phyloP scores from a whole-genome alignment of 2,113 vertebrate genomes.

The Dendrocopos noguchii region DNA sequence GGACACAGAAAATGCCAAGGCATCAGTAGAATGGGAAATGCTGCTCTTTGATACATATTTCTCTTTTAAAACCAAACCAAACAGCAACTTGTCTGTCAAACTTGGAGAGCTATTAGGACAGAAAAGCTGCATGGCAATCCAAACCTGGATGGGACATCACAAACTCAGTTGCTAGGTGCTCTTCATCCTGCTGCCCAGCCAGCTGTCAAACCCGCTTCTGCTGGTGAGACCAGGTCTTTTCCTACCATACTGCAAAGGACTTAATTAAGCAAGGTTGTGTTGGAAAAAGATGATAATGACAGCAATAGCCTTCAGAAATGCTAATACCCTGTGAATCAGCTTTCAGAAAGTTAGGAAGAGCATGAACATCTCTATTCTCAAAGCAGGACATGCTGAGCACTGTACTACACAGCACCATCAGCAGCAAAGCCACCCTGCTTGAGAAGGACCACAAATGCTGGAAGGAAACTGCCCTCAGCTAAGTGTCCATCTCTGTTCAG shows the following conservation, averaged over 20 bases:
- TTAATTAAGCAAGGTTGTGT: background rate
- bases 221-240: background rate
- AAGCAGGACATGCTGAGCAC: accelerated
- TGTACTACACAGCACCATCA: accelerated
- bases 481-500: background rate
- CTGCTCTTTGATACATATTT: background rate
- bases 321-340: background rate
- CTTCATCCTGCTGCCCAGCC: background rate
- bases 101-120: background rate
- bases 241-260: background rate
- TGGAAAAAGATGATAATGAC: background rate
- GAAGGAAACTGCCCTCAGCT: background rate
- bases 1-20: background rate
- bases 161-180: background rate
- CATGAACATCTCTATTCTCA: background rate
- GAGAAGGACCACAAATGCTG: background rate
- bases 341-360: background rate
- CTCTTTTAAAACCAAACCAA: constrained; percentile 2
- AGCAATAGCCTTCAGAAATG: background rate
- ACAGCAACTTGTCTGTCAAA: background rate
- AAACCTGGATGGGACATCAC: background rate
- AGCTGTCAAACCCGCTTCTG: background rate
- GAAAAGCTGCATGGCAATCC: background rate
- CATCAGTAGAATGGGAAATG: background rate
- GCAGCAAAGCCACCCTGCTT: background rate